Evolutionary conservation across 2,797 vertebrate species (phyloP).

Genomic region (Mus caroli): DNA sequence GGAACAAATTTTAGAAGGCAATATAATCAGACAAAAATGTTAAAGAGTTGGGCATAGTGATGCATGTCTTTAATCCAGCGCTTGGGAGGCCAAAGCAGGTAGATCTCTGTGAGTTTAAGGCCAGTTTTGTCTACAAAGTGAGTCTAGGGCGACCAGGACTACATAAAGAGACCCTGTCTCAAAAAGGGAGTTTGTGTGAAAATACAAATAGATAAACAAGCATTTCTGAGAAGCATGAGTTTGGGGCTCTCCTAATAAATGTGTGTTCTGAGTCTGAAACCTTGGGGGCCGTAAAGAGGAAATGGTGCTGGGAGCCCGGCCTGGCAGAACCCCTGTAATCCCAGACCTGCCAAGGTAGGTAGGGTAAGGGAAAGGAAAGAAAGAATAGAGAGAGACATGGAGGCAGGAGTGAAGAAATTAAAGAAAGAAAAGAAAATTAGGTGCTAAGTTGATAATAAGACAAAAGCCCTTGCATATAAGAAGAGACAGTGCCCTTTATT

Average conservation of each 20-base stretch:
- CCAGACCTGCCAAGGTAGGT: neutral
- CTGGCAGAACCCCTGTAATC: neutral
- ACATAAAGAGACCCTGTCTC: neutral
- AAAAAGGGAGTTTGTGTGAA: neutral
- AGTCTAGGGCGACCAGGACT: neutral
- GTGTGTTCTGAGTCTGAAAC: neutral
- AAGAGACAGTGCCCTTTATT: neutral
- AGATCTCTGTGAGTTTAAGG: neutral
- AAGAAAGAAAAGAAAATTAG: neutral
- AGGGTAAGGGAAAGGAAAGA: neutral
- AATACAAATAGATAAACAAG: constrained; percentile 39
- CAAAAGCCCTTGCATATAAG: neutral
- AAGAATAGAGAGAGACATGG: neutral
- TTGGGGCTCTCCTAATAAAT: constrained; percentile 4
- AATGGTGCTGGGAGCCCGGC: neutral
- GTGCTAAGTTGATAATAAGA: neutral
- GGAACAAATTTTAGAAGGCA: constrained; percentile 26
- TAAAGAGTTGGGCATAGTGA: neutral
- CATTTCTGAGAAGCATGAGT: constrained; percentile 41
- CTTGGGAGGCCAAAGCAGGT: neutral
- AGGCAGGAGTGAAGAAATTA: too few species aligned
- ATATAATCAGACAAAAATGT: neutral
- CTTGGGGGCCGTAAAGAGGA: neutral
- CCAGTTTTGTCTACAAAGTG: neutral
- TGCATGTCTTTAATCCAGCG: neutral